Conservation (phyloP, 2,888 invertebrate genomes). For the Eucera pruinosa region DNA sequence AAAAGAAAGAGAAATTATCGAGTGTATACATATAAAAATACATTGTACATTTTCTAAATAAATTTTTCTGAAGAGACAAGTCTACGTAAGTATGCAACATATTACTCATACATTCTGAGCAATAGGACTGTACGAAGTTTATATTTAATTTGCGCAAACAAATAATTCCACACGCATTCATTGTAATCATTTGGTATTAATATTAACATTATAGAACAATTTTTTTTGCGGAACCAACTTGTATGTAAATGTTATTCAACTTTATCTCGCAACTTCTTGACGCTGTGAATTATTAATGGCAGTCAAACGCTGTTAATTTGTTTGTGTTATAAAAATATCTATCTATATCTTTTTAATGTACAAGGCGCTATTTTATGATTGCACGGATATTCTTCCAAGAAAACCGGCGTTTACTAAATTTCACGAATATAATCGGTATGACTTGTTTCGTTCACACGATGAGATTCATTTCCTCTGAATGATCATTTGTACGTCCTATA, state of each 20-base stretch:
- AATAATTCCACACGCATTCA: not conserved
- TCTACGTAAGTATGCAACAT: not conserved
- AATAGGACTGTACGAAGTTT: not conserved
- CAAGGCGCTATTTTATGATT: not conserved
- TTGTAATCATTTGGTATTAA: not conserved
- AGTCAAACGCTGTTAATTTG: conserved; percentile 17
- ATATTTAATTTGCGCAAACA: not conserved
- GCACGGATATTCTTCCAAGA: not conserved
- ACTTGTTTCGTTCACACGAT: conserved; percentile 64
- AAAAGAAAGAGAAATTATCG: not conserved
- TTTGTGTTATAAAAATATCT: not conserved
- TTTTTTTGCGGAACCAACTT: conserved; percentile 2
- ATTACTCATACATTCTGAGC: not conserved
- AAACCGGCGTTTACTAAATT: not conserved
- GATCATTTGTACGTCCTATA: conserved; percentile 71
- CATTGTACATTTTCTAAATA: conserved; percentile 19
- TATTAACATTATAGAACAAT: not conserved
- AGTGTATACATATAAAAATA: conserved; percentile 20
- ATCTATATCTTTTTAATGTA: not conserved
- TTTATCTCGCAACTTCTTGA: not conserved
- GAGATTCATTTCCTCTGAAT: conserved; percentile 78
- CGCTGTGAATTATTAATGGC: conserved; percentile 16
- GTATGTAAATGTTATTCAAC: not conserved
- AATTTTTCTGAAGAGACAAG: not conserved
- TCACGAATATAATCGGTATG: not conserved